Evolutionary conservation across 2,888 invertebrate genomes (phyloP).

Genomic region (Arenicola marina): DNA sequence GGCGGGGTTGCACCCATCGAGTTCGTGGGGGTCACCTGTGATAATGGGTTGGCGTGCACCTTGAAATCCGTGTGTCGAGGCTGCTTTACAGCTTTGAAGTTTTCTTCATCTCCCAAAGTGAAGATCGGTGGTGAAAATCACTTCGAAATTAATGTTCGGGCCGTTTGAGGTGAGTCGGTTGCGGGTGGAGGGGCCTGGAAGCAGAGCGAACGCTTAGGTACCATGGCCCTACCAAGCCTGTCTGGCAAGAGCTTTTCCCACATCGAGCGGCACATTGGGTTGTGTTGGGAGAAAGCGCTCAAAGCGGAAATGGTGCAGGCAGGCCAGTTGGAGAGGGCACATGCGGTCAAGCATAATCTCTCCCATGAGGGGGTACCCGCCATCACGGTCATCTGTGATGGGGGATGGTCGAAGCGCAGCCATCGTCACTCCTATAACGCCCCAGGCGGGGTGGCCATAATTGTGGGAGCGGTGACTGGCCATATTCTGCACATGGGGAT

Average conservation of each 20-base stretch:
- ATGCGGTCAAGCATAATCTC: not conserved
- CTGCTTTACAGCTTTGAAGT: too few species aligned
- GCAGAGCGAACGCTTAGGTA: not conserved
- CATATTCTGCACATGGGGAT: not conserved
- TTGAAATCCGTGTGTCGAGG: too few species aligned
- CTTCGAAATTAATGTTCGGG: not conserved
- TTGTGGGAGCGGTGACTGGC: not conserved
- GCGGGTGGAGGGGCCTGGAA: not conserved
- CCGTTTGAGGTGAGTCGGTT: not conserved
- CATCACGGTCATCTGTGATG: not conserved
- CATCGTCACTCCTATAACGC: not conserved
- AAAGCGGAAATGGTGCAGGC: not conserved
- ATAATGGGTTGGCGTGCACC: too few species aligned
- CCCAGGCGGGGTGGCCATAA: not conserved
- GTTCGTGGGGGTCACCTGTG: too few species aligned
- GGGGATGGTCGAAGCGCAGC: too few species aligned
- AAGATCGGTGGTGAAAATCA: not conserved
- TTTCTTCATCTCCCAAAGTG: not conserved
- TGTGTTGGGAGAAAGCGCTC: not conserved
- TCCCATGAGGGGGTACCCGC: not conserved
- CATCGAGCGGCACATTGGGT: not conserved
- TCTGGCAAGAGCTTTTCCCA: not conserved
- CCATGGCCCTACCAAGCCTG: not conserved
- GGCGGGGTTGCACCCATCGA: too few species aligned
- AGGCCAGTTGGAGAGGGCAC: not conserved